Evolutionary conservation across 2,888 invertebrate species (phyloP).

Genomic region (Carcina quercana): DNA sequence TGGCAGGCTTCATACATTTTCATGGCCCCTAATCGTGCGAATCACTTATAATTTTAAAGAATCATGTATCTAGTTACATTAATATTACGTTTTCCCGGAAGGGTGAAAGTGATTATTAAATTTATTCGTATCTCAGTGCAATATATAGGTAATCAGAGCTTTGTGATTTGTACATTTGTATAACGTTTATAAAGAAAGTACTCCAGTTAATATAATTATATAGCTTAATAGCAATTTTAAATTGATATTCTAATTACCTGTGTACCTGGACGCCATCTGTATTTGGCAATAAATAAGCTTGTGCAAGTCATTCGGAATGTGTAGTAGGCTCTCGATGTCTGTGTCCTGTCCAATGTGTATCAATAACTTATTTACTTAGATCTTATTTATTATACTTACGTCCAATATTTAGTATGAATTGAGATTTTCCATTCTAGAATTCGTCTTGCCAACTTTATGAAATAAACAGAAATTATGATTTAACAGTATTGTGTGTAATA

Average conservation of each 20-base stretch:
- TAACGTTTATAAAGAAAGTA: slow-evolving; percentile 27
- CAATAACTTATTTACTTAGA: slow-evolving; percentile 18
- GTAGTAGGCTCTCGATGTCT: slow-evolving; percentile 23
- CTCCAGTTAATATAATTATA: slow-evolving; percentile 21
- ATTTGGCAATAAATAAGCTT: slow-evolving; percentile 34
- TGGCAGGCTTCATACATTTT: no score
- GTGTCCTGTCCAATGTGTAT: slow-evolving; percentile 16
- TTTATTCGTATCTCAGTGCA: slow-evolving; percentile 17
- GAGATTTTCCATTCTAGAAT: slow-evolving; percentile 15
- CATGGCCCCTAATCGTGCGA: no score
- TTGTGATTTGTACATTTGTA: slow-evolving; percentile 33
- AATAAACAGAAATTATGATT: slow-evolving; percentile 18
- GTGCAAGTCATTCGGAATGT: slow-evolving; percentile 27
- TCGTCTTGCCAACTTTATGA: slow-evolving; percentile 23
- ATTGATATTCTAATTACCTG: slow-evolving; percentile 33
- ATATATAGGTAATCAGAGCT: slow-evolving; percentile 22
- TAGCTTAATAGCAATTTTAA: slow-evolving; percentile 29
- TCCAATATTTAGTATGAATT: no score
- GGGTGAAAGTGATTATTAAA: slow-evolving; percentile 8
- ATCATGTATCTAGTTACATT: no score
- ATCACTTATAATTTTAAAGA: no score
- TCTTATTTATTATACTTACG: no score
- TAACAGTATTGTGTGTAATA: slow-evolving; percentile 21
- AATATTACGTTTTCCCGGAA: no score
- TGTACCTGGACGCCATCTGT: slow-evolving; percentile 38